phyloP scores from a whole-genome alignment of 2,888 invertebrate species.

The Dromius quadrimaculatus region DNA sequence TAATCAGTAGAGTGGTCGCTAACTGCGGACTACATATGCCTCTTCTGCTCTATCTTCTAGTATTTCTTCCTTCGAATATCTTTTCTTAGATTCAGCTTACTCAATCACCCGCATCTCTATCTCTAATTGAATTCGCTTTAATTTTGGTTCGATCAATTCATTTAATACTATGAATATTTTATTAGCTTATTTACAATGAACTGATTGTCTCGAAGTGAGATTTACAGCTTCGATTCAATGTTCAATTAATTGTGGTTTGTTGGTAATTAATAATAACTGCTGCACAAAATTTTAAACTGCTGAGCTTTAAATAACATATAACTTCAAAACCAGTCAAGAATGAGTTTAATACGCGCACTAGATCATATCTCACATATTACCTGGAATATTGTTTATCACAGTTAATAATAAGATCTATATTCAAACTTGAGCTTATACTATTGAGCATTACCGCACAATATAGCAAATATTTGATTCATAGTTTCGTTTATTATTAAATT shows the following conservation, averaged over 20 bases:
- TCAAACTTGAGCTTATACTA: too few species aligned
- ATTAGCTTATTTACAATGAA: slow-evolving; percentile 57
- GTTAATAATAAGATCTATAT: too few species aligned
- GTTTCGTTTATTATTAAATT: too few species aligned
- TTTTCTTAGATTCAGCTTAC: not conserved
- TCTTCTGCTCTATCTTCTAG: not conserved
- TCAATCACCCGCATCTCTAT: slow-evolving; percentile 48
- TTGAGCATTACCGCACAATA: too few species aligned
- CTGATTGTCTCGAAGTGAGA: slow-evolving; percentile 53
- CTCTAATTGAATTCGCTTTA: slow-evolving; percentile 56
- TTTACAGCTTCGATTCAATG: slow-evolving; percentile 34
- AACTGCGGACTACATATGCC: slow-evolving; percentile 45
- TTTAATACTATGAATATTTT: slow-evolving; percentile 58
- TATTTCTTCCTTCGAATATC: not conserved
- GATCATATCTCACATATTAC: too few species aligned
- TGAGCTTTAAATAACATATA: too few species aligned
- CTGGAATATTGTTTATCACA: too few species aligned
- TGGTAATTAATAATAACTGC: slow-evolving; percentile 19
- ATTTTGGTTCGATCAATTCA: slow-evolving; percentile 57
- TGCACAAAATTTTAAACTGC: not conserved
- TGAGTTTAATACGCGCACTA: too few species aligned
- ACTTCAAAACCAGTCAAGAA: too few species aligned
- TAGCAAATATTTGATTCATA: too few species aligned
- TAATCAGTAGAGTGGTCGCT: slow-evolving; percentile 49
- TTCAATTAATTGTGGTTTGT: slow-evolving; percentile 5